Evolutionary conservation across 1,140 invertebrate species (phyloP), one percentile per base, ranked within the genome.

Genomic region (Colletes gigas): DNA sequence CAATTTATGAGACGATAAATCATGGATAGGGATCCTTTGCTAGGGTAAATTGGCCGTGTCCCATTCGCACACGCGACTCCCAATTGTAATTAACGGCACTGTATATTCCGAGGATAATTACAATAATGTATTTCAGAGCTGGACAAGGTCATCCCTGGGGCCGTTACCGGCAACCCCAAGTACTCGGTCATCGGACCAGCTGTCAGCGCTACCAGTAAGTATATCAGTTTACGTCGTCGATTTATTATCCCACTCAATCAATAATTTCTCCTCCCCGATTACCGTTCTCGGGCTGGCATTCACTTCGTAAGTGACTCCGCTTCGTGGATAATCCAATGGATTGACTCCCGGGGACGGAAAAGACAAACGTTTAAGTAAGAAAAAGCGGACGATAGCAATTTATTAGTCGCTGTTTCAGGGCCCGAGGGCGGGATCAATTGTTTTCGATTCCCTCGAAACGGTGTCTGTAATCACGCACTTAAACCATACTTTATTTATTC

Each of bases 121-220:
- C 91, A 92, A 93, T 91, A 93, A 94, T 92, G 91, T 94, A 89
- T 93, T 93, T 85, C 91, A 92, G 91, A 93, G 90, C 86, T 91
- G 91, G 91, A 94, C 92, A 93, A 93, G 91, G 90, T 90, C 88
- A 88, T 92, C 91, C 90, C 91, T 82, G 92, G 91, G 88, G 92
- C 89, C 82, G 91, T 90, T 89, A 92, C 92, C 68, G 89, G 89
- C 71, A 93, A 91, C 90, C 90, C 92, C 82, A 93, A 90, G 85
- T 92, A 94, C 91, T 93, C 93, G 82, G 91, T 93, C 88, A 94
- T 93, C 85, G 93, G 93, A 80, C 93, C 94, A 70, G 93, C 93
- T 92, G 94, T 94, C 90, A 94, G 93, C 90, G 93, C 93, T 84
- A 94, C 94, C 67, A 94, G 93, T 94, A 90, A 94, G 93, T 94